Evolutionary conservation across 2,888 invertebrate genomes (phyloP).

Genomic region (Prenolepis imparis): DNA sequence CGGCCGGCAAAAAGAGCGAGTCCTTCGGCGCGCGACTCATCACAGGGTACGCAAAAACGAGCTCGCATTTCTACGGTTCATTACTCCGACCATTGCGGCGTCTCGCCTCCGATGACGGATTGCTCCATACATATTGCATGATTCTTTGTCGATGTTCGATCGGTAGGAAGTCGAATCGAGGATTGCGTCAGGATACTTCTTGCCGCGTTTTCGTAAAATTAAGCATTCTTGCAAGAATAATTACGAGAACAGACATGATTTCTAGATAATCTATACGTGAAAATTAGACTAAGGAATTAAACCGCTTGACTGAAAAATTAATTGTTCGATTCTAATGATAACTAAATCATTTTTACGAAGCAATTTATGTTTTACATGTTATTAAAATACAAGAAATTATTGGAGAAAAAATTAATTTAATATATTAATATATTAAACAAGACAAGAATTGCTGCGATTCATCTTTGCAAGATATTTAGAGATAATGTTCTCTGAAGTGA

Average conservation of each 20-base stretch:
- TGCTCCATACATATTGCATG: constrained; percentile 81
- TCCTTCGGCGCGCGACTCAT: constrained; percentile 61
- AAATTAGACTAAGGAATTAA: not conserved
- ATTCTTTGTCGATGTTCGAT: constrained; percentile 67
- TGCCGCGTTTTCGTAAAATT: constrained; percentile 60
- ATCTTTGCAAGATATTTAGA: not conserved
- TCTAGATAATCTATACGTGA: not conserved
- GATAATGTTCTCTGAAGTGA: not conserved
- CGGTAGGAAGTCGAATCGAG: constrained; percentile 72
- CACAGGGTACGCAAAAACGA: constrained; percentile 71
- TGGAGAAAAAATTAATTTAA: not conserved
- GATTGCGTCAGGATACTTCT: constrained; percentile 52
- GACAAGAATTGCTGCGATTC: not conserved
- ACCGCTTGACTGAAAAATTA: not conserved
- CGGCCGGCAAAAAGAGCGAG: constrained; percentile 61
- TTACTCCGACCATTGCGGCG: constrained; percentile 73
- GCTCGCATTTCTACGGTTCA: constrained; percentile 76
- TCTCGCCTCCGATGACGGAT: constrained; percentile 68
- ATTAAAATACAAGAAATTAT: not conserved
- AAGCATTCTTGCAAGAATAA: constrained; percentile 19
- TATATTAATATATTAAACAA: not conserved
- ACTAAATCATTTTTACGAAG: not conserved
- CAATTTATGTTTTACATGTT: not conserved
- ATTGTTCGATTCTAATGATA: not conserved
- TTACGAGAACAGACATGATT: not conserved